Percentiles rank a stretch among this genome's conserved stretches.
Conservation (phyloP, 2,888 invertebrate genomes). For the Molorchus minor region DNA sequence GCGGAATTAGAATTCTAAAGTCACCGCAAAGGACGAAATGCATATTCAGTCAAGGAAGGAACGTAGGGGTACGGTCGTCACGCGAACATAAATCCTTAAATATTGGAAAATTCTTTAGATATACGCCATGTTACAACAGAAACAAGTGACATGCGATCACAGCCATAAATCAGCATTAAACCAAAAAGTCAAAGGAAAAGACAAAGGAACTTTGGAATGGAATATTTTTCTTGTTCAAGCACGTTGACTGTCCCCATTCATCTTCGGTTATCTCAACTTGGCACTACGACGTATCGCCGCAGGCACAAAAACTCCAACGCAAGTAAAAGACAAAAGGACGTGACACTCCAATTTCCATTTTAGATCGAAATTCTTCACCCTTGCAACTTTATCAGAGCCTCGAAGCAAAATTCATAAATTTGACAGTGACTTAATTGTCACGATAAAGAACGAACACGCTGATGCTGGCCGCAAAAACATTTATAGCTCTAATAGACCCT, state of each 20-base stretch:
- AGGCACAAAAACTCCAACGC: slow-evolving; percentile 55
- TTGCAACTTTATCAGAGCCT: slow-evolving; percentile 52
- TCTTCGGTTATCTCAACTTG: slow-evolving; percentile 61
- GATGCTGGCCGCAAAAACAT: slow-evolving; percentile 35
- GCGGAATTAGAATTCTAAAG: slow-evolving; percentile 49
- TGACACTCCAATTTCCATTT: slow-evolving; percentile 64
- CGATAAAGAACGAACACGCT: slow-evolving; percentile 24
- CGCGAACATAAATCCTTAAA: slow-evolving; percentile 50
- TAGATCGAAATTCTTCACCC: slow-evolving; percentile 59
- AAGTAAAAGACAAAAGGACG: slow-evolving; percentile 61
- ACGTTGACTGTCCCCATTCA: slow-evolving; percentile 58
- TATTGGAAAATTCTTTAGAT: slow-evolving; percentile 49
- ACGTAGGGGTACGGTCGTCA: slow-evolving; percentile 39
- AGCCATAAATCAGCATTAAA: slow-evolving; percentile 52
- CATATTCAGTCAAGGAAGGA: slow-evolving; percentile 44
- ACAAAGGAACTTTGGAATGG: slow-evolving; percentile 57
- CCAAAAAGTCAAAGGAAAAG: slow-evolving; percentile 51
- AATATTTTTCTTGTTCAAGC: slow-evolving; percentile 60
- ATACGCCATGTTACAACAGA: slow-evolving; percentile 42
- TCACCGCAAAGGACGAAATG: slow-evolving; percentile 46
- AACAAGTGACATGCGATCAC: slow-evolving; percentile 45
- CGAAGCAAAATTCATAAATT: slow-evolving; percentile 50
- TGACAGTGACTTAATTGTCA: slow-evolving; percentile 47
- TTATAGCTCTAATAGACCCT: slow-evolving; percentile 8
- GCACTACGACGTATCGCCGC: slow-evolving; percentile 57